Conservation (phyloP, 2,888 invertebrate species). For the Leptinotarsa tumamoca region DNA sequence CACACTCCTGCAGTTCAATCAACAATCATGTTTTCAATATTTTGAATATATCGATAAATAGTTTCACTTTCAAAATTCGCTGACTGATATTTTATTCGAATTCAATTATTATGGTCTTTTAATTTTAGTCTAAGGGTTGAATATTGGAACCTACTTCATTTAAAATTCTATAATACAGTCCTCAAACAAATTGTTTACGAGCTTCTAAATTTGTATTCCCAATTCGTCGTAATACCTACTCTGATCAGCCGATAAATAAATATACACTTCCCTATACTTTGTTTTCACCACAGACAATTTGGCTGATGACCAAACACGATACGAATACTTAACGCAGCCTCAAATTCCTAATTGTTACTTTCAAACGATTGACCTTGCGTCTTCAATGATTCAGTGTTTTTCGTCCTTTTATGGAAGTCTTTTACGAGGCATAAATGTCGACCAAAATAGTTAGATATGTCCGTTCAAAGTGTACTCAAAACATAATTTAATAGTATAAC, state of each 20-base stretch:
- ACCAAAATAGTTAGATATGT: neutral
- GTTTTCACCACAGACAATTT: neutral
- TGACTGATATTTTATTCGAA: too few relatives aligned
- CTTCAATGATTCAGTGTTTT: constrained; percentile 14
- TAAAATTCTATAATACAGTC: too few relatives aligned
- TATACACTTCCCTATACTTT: neutral
- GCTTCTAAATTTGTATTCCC: constrained; percentile 2
- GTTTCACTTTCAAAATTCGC: too few relatives aligned
- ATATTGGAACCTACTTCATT: too few relatives aligned
- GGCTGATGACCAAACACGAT: neutral
- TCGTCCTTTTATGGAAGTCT: constrained; percentile 2
- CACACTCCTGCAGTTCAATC: too few relatives aligned
- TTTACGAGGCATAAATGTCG: neutral
- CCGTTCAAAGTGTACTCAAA: neutral
- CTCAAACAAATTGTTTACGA: neutral
- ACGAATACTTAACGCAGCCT: constrained; percentile 6
- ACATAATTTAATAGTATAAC: neutral
- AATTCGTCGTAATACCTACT: neutral
- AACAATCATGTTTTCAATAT: too few relatives aligned
- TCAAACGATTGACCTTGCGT: constrained; percentile 16
- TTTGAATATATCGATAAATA: too few relatives aligned
- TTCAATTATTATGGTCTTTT: too few relatives aligned
- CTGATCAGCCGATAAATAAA: neutral
- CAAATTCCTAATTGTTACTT: constrained; percentile 16
- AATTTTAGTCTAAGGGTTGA: too few relatives aligned